Conservation (phyloP, 2,113 vertebrate genomes). For the Ochotona curzoniae region DNA sequence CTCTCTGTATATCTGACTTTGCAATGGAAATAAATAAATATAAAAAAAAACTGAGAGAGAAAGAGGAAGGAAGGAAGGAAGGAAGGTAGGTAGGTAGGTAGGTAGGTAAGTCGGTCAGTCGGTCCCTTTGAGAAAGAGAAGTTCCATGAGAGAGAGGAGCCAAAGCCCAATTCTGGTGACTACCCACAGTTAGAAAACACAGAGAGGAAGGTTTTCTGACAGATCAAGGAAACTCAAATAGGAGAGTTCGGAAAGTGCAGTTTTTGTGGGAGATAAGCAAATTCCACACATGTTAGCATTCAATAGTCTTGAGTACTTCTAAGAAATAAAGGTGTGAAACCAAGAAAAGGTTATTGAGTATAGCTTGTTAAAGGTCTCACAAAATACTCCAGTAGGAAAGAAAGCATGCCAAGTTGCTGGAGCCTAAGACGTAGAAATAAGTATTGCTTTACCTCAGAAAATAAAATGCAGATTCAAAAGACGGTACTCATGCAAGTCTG, state of each 20-base stretch:
- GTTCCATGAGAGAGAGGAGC: not conserved
- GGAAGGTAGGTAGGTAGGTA: no score
- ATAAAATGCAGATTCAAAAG: not conserved
- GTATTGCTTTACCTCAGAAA: not conserved
- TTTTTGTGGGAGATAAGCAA: not conserved
- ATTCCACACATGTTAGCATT: not conserved
- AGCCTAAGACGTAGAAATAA: not conserved
- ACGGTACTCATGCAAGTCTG: not conserved
- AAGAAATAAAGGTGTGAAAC: not conserved
- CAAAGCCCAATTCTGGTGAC: not conserved
- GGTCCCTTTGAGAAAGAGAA: not conserved
- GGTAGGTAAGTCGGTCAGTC: no score
- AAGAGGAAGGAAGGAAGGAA: no score
- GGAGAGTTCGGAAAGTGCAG: not conserved
- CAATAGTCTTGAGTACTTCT: not conserved
- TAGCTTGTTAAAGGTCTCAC: not conserved
- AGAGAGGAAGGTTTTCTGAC: not conserved
- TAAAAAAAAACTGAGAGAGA: no score
- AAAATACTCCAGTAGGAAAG: not conserved
- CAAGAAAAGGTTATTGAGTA: not conserved
- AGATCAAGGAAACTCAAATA: not conserved
- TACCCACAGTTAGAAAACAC: not conserved
- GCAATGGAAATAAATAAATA: no score
- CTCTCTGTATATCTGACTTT: no score
- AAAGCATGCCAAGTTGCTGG: not conserved